These are phyloP conservation scores for Lasioglossum baleicum DNA, from an alignment of 1,140 invertebrate species.

Conservation along the genomic window DNA sequence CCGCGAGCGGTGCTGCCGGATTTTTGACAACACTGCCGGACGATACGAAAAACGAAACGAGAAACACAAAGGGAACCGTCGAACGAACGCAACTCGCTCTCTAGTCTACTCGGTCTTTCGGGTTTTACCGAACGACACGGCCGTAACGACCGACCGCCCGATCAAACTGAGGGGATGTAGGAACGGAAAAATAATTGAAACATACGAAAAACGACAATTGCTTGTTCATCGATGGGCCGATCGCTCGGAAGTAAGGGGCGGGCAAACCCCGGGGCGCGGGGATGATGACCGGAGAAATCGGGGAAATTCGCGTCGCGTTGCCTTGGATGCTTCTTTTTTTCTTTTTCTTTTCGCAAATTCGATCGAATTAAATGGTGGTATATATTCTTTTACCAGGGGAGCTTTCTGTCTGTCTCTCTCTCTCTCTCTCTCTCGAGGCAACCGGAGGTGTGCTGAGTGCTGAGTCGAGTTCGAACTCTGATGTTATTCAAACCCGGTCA, in stretches of 20 bases:
- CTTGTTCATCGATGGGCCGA: slow-evolving; percentile 36
- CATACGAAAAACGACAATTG: slow-evolving; percentile 60
- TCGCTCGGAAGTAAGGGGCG: slow-evolving; percentile 19
- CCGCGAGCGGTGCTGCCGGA: slow-evolving; percentile 63
- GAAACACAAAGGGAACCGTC: slow-evolving; percentile 58
- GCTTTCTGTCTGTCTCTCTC: no score
- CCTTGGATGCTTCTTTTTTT: no score
- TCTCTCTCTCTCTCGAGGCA: no score
- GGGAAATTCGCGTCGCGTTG: neutral
- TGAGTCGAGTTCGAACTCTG: neutral
- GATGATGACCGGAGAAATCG: slow-evolving; percentile 17
- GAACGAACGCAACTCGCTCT: slow-evolving; percentile 27
- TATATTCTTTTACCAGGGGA: neutral
- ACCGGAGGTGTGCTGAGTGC: no score
- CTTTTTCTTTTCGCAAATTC: neutral
- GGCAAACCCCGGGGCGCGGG: slow-evolving; percentile 10
- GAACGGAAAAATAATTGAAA: slow-evolving; percentile 51
- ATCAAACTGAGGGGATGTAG: slow-evolving; percentile 37
- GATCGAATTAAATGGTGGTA: neutral
- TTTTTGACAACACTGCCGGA: slow-evolving; percentile 65
- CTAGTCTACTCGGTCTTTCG: slow-evolving; percentile 12
- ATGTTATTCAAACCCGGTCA: neutral
- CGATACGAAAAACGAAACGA: slow-evolving; percentile 27
- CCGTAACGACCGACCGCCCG: slow-evolving; percentile 25
- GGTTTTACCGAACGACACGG: slow-evolving; percentile 37